Conservation (phyloP, 2,888 invertebrate genomes). For the Athripsodes cinereus region DNA sequence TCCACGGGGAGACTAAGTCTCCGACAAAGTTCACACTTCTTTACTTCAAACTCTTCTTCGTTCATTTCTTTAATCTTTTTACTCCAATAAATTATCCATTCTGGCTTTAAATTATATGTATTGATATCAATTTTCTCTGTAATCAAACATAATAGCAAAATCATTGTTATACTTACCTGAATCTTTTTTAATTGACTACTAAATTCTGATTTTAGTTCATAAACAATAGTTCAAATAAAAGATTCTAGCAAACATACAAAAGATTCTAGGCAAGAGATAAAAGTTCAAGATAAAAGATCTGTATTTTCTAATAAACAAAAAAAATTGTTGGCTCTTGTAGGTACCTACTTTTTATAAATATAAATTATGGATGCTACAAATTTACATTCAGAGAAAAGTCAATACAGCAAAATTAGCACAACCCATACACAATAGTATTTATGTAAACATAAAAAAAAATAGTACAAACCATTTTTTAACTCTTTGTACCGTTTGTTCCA, state of each 20-base stretch:
- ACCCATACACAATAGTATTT: not conserved
- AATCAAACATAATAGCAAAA: slow-evolving; percentile 11
- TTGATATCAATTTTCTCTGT: slow-evolving; percentile 67
- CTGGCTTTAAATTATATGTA: slow-evolving; percentile 80
- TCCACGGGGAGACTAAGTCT: slow-evolving; percentile 48
- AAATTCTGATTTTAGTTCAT: no score
- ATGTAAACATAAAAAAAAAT: not conserved
- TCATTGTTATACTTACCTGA: slow-evolving; percentile 70
- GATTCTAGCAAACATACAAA: no score
- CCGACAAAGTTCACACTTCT: slow-evolving; percentile 63
- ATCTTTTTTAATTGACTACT: no score
- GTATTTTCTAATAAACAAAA: no score
- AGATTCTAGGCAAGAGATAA: no score
- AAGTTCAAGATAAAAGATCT: no score
- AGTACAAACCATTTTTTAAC: slow-evolving; percentile 52
- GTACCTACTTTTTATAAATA: no score
- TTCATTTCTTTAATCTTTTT: slow-evolving; percentile 74
- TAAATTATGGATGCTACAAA: no score
- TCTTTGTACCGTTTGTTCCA: slow-evolving; percentile 82
- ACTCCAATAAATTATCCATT: slow-evolving; percentile 85
- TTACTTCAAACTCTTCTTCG: slow-evolving; percentile 57
- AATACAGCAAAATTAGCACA: not conserved
- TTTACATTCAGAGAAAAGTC: not conserved
- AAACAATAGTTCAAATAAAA: no score
- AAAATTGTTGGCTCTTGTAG: no score